phyloP scores from a whole-genome alignment of 1,140 invertebrate species.

The Eupeodes corollae region DNA sequence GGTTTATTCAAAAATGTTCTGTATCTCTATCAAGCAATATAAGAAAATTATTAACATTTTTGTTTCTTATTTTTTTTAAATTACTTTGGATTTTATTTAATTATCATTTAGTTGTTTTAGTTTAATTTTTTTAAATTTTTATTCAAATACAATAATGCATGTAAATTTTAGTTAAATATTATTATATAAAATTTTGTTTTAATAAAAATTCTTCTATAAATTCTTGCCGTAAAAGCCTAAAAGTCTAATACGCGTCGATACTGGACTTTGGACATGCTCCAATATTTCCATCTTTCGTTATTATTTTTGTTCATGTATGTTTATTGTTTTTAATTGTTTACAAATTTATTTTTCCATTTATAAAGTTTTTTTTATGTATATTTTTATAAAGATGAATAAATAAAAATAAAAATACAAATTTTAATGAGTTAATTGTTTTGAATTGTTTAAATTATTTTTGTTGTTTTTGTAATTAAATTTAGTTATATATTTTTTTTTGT shows the following conservation, averaged over 20 bases:
- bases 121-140: no score
- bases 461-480: slow-evolving; percentile 3
- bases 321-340: slow-evolving; percentile 9
- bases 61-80: no score
- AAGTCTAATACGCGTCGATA: slow-evolving; percentile 34
- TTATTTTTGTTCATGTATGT: no score
- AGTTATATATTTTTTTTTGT: not conserved
- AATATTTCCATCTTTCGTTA: slow-evolving; percentile 32
- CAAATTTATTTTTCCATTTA: slow-evolving; percentile 8
- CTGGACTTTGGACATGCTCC: slow-evolving; percentile 37
- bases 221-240: slow-evolving; percentile 37
- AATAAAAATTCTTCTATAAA: slow-evolving; percentile 16
- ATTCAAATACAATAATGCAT: no score
- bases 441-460: slow-evolving; percentile 1
- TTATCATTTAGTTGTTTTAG: no score
- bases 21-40: no score
- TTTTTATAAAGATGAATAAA: slow-evolving; percentile 20
- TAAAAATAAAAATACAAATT: slow-evolving; percentile 13
- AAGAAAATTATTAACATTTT: no score
- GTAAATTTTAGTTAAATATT: not conserved
- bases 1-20: no score
- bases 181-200: slow-evolving; percentile 4
- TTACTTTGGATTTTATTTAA: no score
- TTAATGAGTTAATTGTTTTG: not conserved
- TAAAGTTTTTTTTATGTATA: slow-evolving; percentile 11